Evolutionary conservation across 2,888 invertebrate genomes (phyloP).

Genomic region (Choristoneura rosaceana): DNA sequence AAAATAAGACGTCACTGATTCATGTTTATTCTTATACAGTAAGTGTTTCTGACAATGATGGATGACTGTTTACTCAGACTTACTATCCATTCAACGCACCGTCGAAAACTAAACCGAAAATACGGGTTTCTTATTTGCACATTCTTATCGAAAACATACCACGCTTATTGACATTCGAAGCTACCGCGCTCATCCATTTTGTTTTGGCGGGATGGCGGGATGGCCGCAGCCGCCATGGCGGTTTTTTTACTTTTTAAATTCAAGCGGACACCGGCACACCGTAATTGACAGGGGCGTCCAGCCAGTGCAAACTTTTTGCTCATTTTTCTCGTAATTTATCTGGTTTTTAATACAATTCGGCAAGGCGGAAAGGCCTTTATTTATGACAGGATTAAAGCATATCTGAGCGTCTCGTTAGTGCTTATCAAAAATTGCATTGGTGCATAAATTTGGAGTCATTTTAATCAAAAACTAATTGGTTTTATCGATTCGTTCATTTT

Average conservation of each 20-base stretch:
- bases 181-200: conserved; percentile 41
- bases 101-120: conserved; percentile 21
- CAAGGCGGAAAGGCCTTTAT: conserved; percentile 59
- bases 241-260: conserved; percentile 51
- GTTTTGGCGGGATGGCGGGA: conserved; percentile 34
- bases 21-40: conserved; percentile 26
- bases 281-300: conserved; percentile 66
- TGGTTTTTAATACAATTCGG: conserved; percentile 59
- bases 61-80: conserved; percentile 19
- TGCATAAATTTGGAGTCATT: conserved; percentile 18
- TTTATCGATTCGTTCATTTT: conserved; percentile 10
- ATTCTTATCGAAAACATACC: conserved; percentile 20
- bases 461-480: conserved; percentile 31
- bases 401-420: conserved; percentile 38
- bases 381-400: conserved; percentile 49
- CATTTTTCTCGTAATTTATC: conserved; percentile 40
- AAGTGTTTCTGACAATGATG: conserved; percentile 35
- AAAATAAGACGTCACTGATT: conserved; percentile 15
- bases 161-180: conserved; percentile 34
- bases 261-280: conserved; percentile 49
- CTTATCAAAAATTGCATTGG: conserved; percentile 26
- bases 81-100: conserved; percentile 26
- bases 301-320: conserved; percentile 53
- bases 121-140: conserved; percentile 23
- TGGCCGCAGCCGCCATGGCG: conserved; percentile 43